Conservation (phyloP, 2,797 vertebrate genomes). For the Phoeniculus purpureus region DNA sequence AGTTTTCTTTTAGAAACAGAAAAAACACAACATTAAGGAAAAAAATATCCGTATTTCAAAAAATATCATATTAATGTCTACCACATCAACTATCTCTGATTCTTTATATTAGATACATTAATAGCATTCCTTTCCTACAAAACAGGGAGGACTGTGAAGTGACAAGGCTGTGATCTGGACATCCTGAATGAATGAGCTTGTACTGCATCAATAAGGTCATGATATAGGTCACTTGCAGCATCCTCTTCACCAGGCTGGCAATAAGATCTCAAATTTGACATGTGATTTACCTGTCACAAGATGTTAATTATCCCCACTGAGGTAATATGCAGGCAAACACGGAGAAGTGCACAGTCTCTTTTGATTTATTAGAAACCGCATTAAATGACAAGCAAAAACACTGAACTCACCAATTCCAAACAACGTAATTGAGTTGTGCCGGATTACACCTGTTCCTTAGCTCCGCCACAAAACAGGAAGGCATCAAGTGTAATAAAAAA, state of each 20-base stretch:
- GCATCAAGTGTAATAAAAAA: slow-evolving; percentile 54
- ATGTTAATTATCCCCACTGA: slow-evolving; percentile 61
- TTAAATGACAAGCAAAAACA: slow-evolving; percentile 69
- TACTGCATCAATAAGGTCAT: slow-evolving; percentile 42
- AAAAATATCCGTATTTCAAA: not conserved
- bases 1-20: not conserved
- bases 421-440: slow-evolving; percentile 29
- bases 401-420: slow-evolving; percentile 63
- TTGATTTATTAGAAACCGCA: slow-evolving; percentile 59
- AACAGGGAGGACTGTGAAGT: not conserved
- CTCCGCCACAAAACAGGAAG: not conserved
- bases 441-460: slow-evolving; percentile 31
- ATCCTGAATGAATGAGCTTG: slow-evolving; percentile 30
- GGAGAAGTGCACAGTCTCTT: not conserved
- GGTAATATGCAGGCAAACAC: slow-evolving; percentile 40
- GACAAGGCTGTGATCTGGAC: not conserved
- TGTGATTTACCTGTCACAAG: slow-evolving; percentile 55
- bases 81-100: not conserved
- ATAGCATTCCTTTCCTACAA: not conserved
- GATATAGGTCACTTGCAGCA: slow-evolving; percentile 52
- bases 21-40: not conserved
- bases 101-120: not conserved
- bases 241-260: slow-evolving; percentile 42
- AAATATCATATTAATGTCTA: not conserved
- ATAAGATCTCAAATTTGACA: slow-evolving; percentile 47